Conservation (phyloP, 2,113 vertebrate genomes). For the Alethe castanea region DNA sequence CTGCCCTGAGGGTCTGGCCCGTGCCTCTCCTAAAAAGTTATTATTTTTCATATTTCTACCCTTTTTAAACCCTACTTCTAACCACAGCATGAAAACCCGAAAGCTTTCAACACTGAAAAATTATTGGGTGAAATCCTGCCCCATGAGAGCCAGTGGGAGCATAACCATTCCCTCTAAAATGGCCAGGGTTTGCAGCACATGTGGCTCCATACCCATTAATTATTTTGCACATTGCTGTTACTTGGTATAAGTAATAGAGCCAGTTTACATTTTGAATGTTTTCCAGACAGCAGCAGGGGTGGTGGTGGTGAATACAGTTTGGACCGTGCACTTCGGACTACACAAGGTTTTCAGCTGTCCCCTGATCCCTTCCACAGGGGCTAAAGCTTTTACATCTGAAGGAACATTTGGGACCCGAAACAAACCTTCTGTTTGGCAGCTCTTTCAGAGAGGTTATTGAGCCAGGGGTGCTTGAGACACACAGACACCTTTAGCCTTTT, state of each 20-base stretch:
- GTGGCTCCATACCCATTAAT: neutral
- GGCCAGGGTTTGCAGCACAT: slow-evolving; percentile 8
- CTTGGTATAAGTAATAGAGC: neutral
- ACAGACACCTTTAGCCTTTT: slow-evolving; percentile 3
- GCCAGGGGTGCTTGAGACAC: neutral
- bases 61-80: slow-evolving; percentile 1
- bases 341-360: neutral
- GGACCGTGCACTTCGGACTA: neutral
- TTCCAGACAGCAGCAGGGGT: slow-evolving; percentile 12
- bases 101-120: slow-evolving; percentile 60
- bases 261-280: slow-evolving; percentile 6
- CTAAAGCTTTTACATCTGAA: neutral
- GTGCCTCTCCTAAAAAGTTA: slow-evolving; percentile 36
- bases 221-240: neutral
- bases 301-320: neutral
- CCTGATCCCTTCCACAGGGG: neutral
- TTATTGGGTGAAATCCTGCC: slow-evolving; percentile 48
- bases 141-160: slow-evolving; percentile 4
- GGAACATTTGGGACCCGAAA: neutral
- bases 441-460: slow-evolving; percentile 57
- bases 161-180: slow-evolving; percentile 33
- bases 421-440: slow-evolving; percentile 69
- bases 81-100: slow-evolving; percentile 54
- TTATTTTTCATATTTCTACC: slow-evolving; percentile 47
- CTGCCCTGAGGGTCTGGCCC: slow-evolving; percentile 23